These are phyloP conservation scores for Heliocidaris tuberculata DNA, from an alignment of 35 echinoderm and acorn worm species.

Conservation along the genomic window DNA sequence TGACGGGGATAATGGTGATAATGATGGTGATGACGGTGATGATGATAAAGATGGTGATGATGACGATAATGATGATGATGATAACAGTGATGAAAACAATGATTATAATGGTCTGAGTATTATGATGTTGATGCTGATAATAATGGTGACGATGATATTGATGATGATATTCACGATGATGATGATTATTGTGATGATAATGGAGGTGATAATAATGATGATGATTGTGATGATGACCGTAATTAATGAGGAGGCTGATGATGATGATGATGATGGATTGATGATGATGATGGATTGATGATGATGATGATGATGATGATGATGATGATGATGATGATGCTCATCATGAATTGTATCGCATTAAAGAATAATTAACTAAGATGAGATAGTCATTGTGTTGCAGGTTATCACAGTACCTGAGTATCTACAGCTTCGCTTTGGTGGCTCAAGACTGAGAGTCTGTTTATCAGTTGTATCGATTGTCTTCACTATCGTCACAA, in stretches of 20 bases:
- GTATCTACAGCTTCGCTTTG: constrained; percentile 88
- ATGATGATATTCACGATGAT: background rate
- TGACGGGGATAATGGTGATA: background rate
- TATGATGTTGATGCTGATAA: background rate
- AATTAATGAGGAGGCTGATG: background rate
- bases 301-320: constrained; percentile 53
- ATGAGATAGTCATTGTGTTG: background rate
- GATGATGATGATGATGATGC: background rate
- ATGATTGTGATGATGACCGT: background rate
- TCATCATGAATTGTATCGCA: too few relatives aligned
- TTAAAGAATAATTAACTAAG: too few relatives aligned
- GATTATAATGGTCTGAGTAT: background rate
- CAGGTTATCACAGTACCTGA: constrained; percentile 88
- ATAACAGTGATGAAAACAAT: constrained; percentile 20
- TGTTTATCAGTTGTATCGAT: constrained; percentile 68
- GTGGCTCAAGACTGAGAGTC: constrained; percentile 70
- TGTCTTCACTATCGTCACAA: constrained; percentile 62
- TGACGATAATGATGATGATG: constrained; percentile 43
- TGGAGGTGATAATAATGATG: background rate
- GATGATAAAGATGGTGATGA: background rate
- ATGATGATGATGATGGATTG: constrained; percentile 56
- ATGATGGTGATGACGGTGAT: constrained; percentile 1
- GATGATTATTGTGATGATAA: background rate
- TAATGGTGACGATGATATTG: background rate
- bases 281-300: constrained; percentile 51